Base-by-base conservation (phyloP, 2,113 vertebrate species). In the Megalops atlanticus region DNA sequence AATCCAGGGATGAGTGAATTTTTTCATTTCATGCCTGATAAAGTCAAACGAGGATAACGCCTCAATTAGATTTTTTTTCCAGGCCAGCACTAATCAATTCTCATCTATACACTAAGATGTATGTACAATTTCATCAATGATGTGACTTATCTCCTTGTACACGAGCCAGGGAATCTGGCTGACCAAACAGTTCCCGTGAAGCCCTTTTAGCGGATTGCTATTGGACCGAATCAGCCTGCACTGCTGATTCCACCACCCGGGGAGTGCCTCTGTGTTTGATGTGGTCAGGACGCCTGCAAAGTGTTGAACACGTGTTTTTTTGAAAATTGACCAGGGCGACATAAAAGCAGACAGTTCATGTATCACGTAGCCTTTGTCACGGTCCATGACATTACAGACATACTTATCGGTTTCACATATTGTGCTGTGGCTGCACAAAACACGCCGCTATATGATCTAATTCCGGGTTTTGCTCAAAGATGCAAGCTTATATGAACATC, bases 21-120 rank as follows among this genome's bases (percentile, higher is more conserved):
- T 89, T 86, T 89, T 87, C 88, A 89, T 89, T 89, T 89, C 88
- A 89, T 89, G 88, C 85, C 86, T 84, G 88, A 89, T 89, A 85
- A 85, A 80, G 85, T 88, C 86, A 84, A 83, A 84, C 80, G 81
- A 84, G 79, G 81, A 84, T 75, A 74, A 83, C 68, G 69, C 58
- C 85, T 80, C 83, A 76, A 84, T 88, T 71, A 71, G 35, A 71
- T 33, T 15, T 38, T 84, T 86, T 88, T 85, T 79, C 81, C 87
- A 84, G 85, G 85, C 84, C 87, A 88, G 85, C 84, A 89, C 86
- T 85, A 88, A 89, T 88, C 88, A 88, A 89, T 89, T 89, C 82
- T 83, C 83, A 89, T 88, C 85, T 86, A 88, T 84, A 85, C 86
- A 80, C 45, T 35, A 45, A 47, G 78, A 75, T 83, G 88, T 80